A percentile compares a stretch with the other conserved stretches of the same genome.
phyloP scores from a whole-genome alignment of 2,113 vertebrate species.

The Bucco capensis region DNA sequence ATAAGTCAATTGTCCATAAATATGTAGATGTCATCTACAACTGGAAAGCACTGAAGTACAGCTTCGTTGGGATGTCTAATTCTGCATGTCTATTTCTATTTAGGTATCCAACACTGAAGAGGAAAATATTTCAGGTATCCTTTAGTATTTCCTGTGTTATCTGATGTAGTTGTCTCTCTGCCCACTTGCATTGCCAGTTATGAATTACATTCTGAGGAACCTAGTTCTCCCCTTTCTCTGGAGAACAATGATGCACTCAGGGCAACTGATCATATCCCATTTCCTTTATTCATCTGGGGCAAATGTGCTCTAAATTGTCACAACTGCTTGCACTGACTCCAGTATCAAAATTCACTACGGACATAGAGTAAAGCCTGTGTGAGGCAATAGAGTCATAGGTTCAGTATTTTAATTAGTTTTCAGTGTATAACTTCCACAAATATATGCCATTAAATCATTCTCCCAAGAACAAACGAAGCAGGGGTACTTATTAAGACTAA shows the following conservation, averaged over 20 bases:
- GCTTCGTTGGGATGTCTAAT: neutral
- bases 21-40: neutral
- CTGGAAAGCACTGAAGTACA: neutral
- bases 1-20: neutral
- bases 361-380: neutral
- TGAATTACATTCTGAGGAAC: neutral
- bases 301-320: neutral
- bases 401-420: neutral
- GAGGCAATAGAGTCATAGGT: neutral
- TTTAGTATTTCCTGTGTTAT: neutral
- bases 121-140: neutral
- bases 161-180: neutral
- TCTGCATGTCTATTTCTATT: neutral
- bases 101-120: neutral
- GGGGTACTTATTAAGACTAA: neutral
- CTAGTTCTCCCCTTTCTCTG: neutral
- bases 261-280: neutral
- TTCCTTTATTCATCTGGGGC: neutral
- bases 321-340: neutral
- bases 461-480: neutral
- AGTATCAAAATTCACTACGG: neutral
- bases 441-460: neutral
- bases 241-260: neutral
- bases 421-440: neutral
- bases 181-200: neutral